Conservation (phyloP, 2,888 invertebrate genomes). For the Neoaliturus tenellus region DNA sequence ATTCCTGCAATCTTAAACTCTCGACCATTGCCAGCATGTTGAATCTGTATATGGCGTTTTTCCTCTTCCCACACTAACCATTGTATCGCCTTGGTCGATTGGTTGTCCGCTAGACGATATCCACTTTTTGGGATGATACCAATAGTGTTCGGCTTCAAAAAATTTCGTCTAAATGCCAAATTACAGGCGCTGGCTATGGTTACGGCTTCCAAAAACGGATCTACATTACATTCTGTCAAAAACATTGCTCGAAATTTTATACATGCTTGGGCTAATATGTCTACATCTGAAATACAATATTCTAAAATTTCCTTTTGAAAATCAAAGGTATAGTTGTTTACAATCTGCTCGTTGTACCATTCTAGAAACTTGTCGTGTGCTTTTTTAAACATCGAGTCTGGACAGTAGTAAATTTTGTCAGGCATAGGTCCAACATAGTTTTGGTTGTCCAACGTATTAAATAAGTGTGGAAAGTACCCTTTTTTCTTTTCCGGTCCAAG, state of each 20-base stretch:
- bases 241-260: conserved; percentile 66
- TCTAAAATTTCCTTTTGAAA: conserved; percentile 66
- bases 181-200: conserved; percentile 67
- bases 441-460: conserved; percentile 65
- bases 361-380: conserved; percentile 60
- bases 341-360: conserved; percentile 64
- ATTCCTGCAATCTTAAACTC: conserved; percentile 59
- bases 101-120: conserved; percentile 66
- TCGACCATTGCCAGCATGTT: conserved; percentile 60
- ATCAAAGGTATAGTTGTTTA: conserved; percentile 63
- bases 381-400: conserved; percentile 61
- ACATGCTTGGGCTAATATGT: conserved; percentile 67
- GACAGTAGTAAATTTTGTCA: conserved; percentile 61
- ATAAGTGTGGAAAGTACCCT: conserved; percentile 66
- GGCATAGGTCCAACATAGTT: conserved; percentile 65
- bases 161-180: conserved; percentile 61
- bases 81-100: conserved; percentile 64
- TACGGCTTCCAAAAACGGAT: conserved; percentile 66
- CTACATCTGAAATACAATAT: conserved; percentile 65
- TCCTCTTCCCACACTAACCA: conserved; percentile 63
- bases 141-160: conserved; percentile 66
- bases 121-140: conserved; percentile 67
- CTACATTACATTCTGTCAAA: conserved; percentile 63
- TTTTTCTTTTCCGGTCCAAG: conserved; percentile 62
- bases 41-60: conserved; percentile 59